Evolutionary conservation across 1,140 invertebrate species (phyloP).

Genomic region (Idris sp.): DNA sequence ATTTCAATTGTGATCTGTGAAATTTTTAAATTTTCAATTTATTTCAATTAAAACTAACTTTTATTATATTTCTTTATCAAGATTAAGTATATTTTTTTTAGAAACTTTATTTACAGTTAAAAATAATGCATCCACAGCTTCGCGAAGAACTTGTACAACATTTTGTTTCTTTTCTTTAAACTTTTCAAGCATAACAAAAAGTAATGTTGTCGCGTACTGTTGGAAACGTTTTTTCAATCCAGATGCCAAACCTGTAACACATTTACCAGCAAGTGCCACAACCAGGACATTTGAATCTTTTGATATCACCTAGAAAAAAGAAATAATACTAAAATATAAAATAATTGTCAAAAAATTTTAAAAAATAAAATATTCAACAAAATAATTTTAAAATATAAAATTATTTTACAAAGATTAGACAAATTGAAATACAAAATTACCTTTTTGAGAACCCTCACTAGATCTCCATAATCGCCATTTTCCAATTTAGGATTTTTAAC

Average conservation of each 20-base stretch:
- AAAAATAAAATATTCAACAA: too few relatives aligned
- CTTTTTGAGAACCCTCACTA: slow-evolving; percentile 93
- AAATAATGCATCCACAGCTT: slow-evolving; percentile 95
- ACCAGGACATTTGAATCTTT: slow-evolving; percentile 98
- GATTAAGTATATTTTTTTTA: too few relatives aligned
- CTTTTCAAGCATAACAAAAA: slow-evolving; percentile 92
- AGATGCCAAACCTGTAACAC: slow-evolving; percentile 88
- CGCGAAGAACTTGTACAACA: slow-evolving; percentile 90
- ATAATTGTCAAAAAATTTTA: too few relatives aligned
- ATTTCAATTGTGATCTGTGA: slow-evolving; percentile 89
- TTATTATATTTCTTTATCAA: too few relatives aligned
- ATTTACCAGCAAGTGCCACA: slow-evolving; percentile 91
- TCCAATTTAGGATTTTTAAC: slow-evolving; percentile 92
- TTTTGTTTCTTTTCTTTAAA: slow-evolving; percentile 98
- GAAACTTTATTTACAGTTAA: slow-evolving; percentile 82
- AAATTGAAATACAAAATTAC: slow-evolving; percentile 76
- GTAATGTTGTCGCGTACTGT: slow-evolving; percentile 88
- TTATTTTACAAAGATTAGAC: not conserved
- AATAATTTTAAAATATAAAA: too few relatives aligned
- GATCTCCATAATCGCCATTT: slow-evolving; percentile 93
- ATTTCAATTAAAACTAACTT: not conserved
- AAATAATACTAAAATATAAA: not conserved
- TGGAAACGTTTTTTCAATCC: slow-evolving; percentile 94
- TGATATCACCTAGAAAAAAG: slow-evolving; percentile 83
- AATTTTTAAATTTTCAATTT: not conserved